Percentiles rank a stretch among this genome's conserved stretches.
These are phyloP conservation scores for Ctenopoma kingsleyae DNA, from an alignment of 2,797 vertebrate genomes.

Conservation along the genomic window DNA sequence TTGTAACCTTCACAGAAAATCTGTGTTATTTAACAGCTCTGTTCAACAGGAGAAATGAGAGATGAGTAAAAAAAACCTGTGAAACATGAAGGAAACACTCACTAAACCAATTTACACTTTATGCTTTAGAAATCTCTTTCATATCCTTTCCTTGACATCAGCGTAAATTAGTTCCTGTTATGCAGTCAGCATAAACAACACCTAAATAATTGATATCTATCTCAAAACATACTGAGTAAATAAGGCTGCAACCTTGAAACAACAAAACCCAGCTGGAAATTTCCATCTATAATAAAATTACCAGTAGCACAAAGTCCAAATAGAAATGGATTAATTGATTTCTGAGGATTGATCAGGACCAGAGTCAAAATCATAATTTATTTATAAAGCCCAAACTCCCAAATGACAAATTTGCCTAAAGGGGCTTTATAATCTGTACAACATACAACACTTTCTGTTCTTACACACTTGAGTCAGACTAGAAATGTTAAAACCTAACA, in stretches of 20 bases:
- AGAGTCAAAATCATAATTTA: background rate
- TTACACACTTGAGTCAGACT: no score
- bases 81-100: slow-evolving; percentile 23
- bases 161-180: slow-evolving; percentile 55
- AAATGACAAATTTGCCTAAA: no score
- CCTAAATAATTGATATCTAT: slow-evolving; percentile 65
- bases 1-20: slow-evolving; percentile 25
- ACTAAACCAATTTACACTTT: slow-evolving; percentile 46
- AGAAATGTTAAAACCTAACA: no score
- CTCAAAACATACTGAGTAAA: slow-evolving; percentile 44
- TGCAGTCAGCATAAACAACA: slow-evolving; percentile 53
- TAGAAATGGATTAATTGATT: slow-evolving; percentile 2
- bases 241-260: slow-evolving; percentile 33
- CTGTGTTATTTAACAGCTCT: slow-evolving; percentile 16
- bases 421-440: no score
- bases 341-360: background rate
- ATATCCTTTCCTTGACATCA: slow-evolving; percentile 57
- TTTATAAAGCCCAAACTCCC: no score
- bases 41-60: slow-evolving; percentile 21
- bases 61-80: slow-evolving; percentile 3
- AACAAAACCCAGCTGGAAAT: slow-evolving; percentile 19
- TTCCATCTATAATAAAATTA: slow-evolving; percentile 33
- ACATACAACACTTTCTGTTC: no score
- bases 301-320: background rate
- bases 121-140: slow-evolving; percentile 19